phyloP scores from a whole-genome alignment of 2,113 vertebrate species.

The Dromas ardeola region DNA sequence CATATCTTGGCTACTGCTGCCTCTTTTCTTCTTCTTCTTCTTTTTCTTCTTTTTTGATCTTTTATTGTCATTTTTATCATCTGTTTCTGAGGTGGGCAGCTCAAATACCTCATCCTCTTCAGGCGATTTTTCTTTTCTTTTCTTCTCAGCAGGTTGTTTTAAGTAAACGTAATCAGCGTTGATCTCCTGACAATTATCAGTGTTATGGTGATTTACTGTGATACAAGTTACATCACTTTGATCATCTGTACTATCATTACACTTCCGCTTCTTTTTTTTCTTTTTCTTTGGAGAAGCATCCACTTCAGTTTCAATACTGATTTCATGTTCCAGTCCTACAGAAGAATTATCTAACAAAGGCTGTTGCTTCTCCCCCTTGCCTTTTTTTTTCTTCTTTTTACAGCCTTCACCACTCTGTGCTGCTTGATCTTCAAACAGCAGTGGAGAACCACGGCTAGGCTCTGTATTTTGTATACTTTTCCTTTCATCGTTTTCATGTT shows the following conservation, averaged over 20 bases:
- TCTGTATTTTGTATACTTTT: background rate
- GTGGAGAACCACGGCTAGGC: accelerated
- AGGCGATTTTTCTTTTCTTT: background rate
- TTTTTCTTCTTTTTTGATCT: background rate
- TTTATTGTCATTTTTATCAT: accelerated
- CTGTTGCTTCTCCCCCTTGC: background rate
- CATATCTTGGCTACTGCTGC: accelerated
- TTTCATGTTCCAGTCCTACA: background rate
- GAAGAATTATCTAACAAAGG: background rate
- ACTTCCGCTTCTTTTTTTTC: background rate
- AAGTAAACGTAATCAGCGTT: background rate
- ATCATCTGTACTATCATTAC: accelerated
- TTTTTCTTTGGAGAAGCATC: background rate
- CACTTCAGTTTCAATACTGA: background rate
- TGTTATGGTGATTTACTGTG: background rate
- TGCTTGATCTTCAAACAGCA: background rate
- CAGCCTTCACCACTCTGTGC: background rate
- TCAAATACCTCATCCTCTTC: background rate
- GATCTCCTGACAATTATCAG: background rate
- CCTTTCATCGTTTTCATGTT: background rate
- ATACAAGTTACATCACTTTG: background rate
- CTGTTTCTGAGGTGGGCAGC: background rate
- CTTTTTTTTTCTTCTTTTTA: background rate
- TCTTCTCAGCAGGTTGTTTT: background rate
- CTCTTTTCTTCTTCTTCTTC: background rate